These are phyloP conservation scores for Phocides pigmalion DNA, from an alignment of 1,140 invertebrate species.

Conservation along the genomic window DNA sequence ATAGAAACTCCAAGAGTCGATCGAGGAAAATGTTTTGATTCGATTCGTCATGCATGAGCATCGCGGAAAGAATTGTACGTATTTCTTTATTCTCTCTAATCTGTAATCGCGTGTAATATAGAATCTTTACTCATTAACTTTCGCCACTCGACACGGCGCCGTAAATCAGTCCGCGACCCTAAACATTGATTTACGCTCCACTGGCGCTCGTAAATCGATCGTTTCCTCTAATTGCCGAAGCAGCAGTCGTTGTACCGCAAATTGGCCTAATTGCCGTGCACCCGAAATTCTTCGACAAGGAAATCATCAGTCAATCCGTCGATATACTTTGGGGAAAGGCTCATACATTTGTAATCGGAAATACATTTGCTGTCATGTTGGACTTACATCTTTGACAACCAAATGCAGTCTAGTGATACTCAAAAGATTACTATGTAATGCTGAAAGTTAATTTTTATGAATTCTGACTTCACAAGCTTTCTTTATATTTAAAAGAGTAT, in stretches of 20 bases:
- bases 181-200: constrained; percentile 56
- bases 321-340: background rate
- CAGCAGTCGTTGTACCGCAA: constrained; percentile 52
- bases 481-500: no score
- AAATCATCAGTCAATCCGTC: constrained; percentile 22
- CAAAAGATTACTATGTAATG: no score
- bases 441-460: no score
- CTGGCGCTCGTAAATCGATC: constrained; percentile 52
- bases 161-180: constrained; percentile 53
- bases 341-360: background rate
- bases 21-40: no score
- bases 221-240: constrained; percentile 46
- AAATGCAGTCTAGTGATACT: no score
- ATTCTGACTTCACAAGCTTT: no score
- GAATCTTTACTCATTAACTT: constrained; percentile 46
- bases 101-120: constrained; percentile 22
- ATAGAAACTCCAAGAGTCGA: no score
- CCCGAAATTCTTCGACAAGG: constrained; percentile 25
- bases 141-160: constrained; percentile 36
- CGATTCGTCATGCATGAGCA: no score
- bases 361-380: no score
- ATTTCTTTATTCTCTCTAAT: background rate
- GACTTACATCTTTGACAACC: no score
- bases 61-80: no score
- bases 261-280: constrained; percentile 43